phyloP scores from a whole-genome alignment of 2,113 vertebrate genomes.

The Gnathonemus longibarbis region DNA sequence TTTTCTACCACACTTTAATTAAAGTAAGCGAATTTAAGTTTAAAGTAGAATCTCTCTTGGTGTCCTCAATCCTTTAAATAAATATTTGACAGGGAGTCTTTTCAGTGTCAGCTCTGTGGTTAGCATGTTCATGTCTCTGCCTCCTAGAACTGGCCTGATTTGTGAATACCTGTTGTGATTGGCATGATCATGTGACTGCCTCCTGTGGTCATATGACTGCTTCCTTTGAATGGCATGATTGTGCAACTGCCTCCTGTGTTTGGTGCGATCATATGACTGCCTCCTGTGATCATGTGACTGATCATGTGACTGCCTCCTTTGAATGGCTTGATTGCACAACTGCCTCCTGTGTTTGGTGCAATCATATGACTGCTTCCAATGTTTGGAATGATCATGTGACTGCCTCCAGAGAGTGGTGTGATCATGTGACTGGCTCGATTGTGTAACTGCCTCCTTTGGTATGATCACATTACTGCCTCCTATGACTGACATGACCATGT shows the following conservation, averaged over 20 bases:
- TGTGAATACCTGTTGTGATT: not conserved
- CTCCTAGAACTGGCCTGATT: not conserved
- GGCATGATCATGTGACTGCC: too few relatives aligned
- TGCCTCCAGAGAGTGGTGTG: too few relatives aligned
- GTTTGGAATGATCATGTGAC: too few relatives aligned
- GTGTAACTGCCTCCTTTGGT: not conserved
- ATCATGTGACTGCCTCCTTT: not conserved
- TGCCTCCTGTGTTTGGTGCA: too few relatives aligned
- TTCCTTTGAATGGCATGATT: too few relatives aligned
- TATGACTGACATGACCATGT: not conserved
- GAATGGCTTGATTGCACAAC: not conserved
- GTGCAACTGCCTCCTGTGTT: too few relatives aligned
- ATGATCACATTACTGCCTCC: too few relatives aligned
- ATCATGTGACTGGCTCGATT: not conserved
- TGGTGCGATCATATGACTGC: too few relatives aligned
- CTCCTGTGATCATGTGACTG: too few relatives aligned
- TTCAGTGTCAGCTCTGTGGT: not conserved
- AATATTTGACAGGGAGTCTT: not conserved
- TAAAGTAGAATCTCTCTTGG: not conserved
- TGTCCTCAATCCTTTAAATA: not conserved
- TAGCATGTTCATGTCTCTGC: not conserved
- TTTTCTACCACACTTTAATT: not conserved
- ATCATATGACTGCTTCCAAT: too few relatives aligned
- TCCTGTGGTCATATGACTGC: not conserved
- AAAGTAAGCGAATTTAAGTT: not conserved